These are phyloP conservation scores for Coturnix japonica DNA, from an alignment of 2,113 vertebrate species.

Conservation along the genomic window DNA sequence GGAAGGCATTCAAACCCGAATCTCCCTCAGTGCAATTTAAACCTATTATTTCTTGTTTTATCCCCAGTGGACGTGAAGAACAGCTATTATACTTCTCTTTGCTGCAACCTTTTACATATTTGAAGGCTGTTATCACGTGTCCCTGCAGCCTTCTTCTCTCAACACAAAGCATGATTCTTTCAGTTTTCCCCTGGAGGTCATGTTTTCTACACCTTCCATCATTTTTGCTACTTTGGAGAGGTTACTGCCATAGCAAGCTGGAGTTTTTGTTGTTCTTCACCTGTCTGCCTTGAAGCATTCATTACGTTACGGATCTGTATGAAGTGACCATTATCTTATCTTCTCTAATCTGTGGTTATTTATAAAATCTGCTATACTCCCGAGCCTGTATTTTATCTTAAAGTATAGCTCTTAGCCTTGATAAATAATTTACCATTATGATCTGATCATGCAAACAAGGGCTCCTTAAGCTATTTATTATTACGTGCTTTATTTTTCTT, in stretches of 20 bases:
- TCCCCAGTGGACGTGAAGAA: slow-evolving; percentile 39
- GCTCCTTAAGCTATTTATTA: slow-evolving; percentile 25
- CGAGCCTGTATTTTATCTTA: slow-evolving; percentile 6
- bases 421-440: slow-evolving; percentile 41
- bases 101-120: slow-evolving; percentile 56
- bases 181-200: slow-evolving; percentile 38
- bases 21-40: slow-evolving; percentile 60
- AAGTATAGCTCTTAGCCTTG: slow-evolving; percentile 33
- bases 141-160: slow-evolving; percentile 1
- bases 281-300: slow-evolving; percentile 15
- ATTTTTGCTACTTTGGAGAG: slow-evolving; percentile 12
- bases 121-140: slow-evolving; percentile 49
- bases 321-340: slow-evolving; percentile 49
- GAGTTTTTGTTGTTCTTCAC: slow-evolving; percentile 43
- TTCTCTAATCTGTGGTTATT: slow-evolving; percentile 40
- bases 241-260: slow-evolving; percentile 6
- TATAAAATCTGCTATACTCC: slow-evolving; percentile 26
- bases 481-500: slow-evolving; percentile 33
- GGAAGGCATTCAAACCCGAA: slow-evolving; percentile 40
- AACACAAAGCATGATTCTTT: slow-evolving; percentile 38
- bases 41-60: slow-evolving; percentile 66
- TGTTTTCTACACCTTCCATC: background rate
- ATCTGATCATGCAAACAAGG: background rate
- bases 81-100: slow-evolving; percentile 61
- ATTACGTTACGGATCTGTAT: background rate